phyloP scores from a whole-genome alignment of 2,113 vertebrate genomes.

The Caracal caracal region DNA sequence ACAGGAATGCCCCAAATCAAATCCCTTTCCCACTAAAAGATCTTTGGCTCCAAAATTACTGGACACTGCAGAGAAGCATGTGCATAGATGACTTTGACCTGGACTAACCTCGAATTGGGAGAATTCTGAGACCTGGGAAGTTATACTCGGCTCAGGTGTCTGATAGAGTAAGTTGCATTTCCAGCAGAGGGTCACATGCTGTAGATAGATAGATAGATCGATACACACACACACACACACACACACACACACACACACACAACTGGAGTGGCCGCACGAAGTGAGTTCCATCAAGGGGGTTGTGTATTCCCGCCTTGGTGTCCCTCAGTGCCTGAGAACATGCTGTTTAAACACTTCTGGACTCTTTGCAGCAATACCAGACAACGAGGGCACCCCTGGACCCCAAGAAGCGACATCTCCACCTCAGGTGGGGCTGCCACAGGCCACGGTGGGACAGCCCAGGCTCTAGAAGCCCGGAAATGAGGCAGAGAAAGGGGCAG shows the following conservation, averaged over 20 bases:
- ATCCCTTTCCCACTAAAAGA: neutral
- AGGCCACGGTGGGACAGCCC: accelerated
- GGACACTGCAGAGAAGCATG: neutral
- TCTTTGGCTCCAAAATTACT: neutral
- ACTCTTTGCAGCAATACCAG: accelerated
- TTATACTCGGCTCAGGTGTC: accelerated
- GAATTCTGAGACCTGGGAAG: neutral
- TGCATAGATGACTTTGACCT: accelerated
- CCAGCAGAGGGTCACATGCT: neutral
- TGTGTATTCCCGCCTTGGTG: accelerated
- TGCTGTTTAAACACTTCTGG: accelerated
- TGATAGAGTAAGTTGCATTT: accelerated
- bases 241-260: neutral
- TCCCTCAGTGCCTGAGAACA: neutral
- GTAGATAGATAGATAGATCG: too few relatives aligned
- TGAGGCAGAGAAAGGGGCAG: neutral
- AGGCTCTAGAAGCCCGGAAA: neutral
- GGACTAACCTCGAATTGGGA: neutral
- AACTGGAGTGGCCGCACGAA: too few relatives aligned
- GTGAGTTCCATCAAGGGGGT: neutral
- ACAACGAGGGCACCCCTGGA: accelerated
- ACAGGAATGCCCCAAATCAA: neutral
- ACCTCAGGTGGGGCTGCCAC: accelerated
- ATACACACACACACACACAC: neutral
- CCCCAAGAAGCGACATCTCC: accelerated